Evolutionary conservation across 2,113 vertebrate species (phyloP).

Genomic region (Larimichthys polyactis): DNA sequence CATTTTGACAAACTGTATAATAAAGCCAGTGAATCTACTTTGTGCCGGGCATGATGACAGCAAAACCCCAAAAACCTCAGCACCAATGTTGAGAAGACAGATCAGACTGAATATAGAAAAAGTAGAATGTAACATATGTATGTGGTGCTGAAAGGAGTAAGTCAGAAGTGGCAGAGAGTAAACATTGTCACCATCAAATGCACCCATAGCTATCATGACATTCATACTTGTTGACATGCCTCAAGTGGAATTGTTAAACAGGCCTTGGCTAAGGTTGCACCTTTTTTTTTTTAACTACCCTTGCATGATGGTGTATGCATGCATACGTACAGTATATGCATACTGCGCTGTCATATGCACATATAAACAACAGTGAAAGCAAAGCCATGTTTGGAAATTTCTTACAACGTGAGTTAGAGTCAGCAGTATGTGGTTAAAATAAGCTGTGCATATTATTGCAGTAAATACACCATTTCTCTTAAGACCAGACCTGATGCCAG

Average conservation of each 20-base stretch:
- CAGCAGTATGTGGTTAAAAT: constrained; percentile 19
- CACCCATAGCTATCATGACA: constrained; percentile 18
- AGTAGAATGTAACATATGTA: background rate
- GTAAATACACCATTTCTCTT: constrained; percentile 7
- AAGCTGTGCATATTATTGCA: constrained; percentile 3
- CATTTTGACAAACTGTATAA: background rate
- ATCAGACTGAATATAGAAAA: constrained; percentile 15
- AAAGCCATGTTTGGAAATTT: constrained; percentile 19
- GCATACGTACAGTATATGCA: constrained; percentile 3
- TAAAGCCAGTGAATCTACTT: constrained; percentile 7
- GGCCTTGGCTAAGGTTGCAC: background rate
- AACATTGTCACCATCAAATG: constrained; percentile 25
- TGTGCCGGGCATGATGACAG: background rate
- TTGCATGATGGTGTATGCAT: background rate
- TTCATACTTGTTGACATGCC: constrained; percentile 19
- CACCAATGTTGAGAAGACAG: background rate
- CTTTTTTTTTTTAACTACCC: background rate
- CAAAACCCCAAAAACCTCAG: constrained; percentile 1
- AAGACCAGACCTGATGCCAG: constrained; percentile 32
- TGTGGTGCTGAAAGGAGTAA: constrained; percentile 14
- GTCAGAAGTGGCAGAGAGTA: background rate
- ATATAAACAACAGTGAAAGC: constrained; percentile 7
- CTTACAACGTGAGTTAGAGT: background rate
- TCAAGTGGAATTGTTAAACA: background rate
- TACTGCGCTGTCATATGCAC: background rate